Evolutionary conservation across 2,888 invertebrate genomes (phyloP), one percentile per base, ranked within the genome.

Genomic region (Cryptops parisi): DNA sequence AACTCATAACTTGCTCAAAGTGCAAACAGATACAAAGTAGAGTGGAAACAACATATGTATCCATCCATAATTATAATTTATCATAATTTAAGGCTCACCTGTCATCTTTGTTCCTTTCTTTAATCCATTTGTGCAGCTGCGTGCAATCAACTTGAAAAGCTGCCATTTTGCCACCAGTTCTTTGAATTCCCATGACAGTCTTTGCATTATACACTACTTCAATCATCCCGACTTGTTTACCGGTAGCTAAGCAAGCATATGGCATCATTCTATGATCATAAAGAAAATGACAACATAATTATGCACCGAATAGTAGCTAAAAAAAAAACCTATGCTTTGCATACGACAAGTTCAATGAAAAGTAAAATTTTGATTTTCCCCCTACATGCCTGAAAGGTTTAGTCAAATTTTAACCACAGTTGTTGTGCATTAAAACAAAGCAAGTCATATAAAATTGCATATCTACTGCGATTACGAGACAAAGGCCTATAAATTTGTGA

Each of bases 161-260:
- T 19, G 72, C 70, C 52, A 70, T 65, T 44, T 65, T 64, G n/a
- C 72, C 71, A 26, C 70, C 70, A 52, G 66, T 63, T 27, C 69
- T 63, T 62, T 77, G 76, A 56, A 78, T 77, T 55, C 73, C 71
- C 67, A 76, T 76, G 27, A 78, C 73, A 2, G 78, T 78, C 60
- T 71, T 69, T 22, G 77, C 72, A 58, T 73, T 68, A 21, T 72
- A 67, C 9, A 78, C 77, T 52, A 75, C 73, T 63, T 77, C 75
- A 56, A 78, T 78, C 60, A 63, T 60, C 6, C 63, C 62, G 17
- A 66, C 63, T 46, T 65, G 61, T 57, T 70, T 70, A 2, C 75
- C 77, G 40, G 77, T 78, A 3, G 77, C 72, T 52, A 78, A 64
- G 56, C 77, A 77, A 27, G 72, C 70, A 62, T 78, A 78, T 1